A percentile compares a stretch with the other conserved stretches of the same genome.
phyloP scores from a whole-genome alignment of 2,888 invertebrate species.

The Nycteola revayana region DNA sequence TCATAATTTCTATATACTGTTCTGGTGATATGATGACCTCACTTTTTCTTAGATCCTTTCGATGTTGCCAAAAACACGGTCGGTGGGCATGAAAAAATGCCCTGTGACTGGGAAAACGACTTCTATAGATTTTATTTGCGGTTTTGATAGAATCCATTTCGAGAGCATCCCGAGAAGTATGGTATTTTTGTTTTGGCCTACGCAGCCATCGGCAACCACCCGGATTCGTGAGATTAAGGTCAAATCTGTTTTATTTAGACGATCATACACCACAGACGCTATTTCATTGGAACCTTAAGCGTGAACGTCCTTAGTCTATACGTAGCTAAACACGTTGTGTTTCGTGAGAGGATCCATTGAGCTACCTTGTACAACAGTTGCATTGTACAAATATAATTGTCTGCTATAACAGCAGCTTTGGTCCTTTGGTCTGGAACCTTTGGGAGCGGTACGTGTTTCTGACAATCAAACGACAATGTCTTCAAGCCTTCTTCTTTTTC shows the following conservation, averaged over 20 bases:
- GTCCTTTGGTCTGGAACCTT: neutral
- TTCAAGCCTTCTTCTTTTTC: constrained; percentile 1
- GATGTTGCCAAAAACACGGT: constrained; percentile 20
- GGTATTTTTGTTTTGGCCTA: constrained; percentile 33
- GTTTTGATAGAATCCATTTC: constrained; percentile 20
- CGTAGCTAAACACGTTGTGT: constrained; percentile 16
- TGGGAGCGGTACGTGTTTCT: constrained; percentile 3
- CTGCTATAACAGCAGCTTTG: neutral
- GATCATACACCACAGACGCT: constrained; percentile 8
- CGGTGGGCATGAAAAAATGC: constrained; percentile 22
- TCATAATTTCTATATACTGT: no score
- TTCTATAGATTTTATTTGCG: constrained; percentile 18
- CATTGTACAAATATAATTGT: neutral
- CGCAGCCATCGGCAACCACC: constrained; percentile 31
- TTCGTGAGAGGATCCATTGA: neutral
- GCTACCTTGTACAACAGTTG: neutral
- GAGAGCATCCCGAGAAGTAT: constrained; percentile 21
- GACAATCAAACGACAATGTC: constrained; percentile 5
- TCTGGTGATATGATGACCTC: no score
- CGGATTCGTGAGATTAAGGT: constrained; percentile 15
- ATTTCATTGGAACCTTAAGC: constrained; percentile 20
- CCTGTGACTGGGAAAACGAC: constrained; percentile 26
- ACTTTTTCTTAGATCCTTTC: constrained; percentile 23
- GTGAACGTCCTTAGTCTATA: constrained; percentile 25
- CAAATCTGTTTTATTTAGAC: constrained; percentile 8